These are phyloP conservation scores for Callipepla squamata DNA, from an alignment of 2,113 vertebrate species.

Conservation along the genomic window DNA sequence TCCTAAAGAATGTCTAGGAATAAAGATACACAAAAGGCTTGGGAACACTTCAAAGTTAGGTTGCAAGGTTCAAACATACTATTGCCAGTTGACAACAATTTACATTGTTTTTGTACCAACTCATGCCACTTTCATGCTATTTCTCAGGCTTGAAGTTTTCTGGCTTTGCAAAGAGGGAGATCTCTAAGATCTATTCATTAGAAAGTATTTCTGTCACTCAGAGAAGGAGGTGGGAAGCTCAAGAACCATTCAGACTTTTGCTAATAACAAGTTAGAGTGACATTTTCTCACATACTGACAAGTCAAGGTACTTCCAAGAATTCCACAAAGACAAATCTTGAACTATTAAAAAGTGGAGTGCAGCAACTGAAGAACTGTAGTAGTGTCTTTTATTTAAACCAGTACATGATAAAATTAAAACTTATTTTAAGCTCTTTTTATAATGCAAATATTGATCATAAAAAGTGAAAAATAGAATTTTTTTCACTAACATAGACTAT, in stretches of 20 bases:
- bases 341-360: not conserved
- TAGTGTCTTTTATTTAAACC: not conserved
- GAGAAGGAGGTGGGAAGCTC: not conserved
- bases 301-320: not conserved
- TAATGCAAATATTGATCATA: not conserved
- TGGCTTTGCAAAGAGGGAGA: conserved; percentile 2
- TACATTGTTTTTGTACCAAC: not conserved
- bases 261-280: not conserved
- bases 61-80: not conserved
- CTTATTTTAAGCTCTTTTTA: not conserved
- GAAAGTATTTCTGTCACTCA: not conserved
- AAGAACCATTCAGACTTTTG: not conserved
- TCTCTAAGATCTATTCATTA: not conserved
- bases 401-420: not conserved
- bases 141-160: conserved; percentile 30
- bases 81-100: not conserved
- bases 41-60: not conserved
- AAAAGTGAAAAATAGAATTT: not conserved
- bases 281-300: not conserved
- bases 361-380: not conserved
- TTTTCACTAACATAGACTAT: not conserved
- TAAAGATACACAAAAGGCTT: fast-evolving
- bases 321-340: not conserved
- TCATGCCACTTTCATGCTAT: not conserved
- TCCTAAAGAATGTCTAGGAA: not conserved